Conservation (phyloP, 2,113 vertebrate species). For the Alligator mississippiensis region DNA sequence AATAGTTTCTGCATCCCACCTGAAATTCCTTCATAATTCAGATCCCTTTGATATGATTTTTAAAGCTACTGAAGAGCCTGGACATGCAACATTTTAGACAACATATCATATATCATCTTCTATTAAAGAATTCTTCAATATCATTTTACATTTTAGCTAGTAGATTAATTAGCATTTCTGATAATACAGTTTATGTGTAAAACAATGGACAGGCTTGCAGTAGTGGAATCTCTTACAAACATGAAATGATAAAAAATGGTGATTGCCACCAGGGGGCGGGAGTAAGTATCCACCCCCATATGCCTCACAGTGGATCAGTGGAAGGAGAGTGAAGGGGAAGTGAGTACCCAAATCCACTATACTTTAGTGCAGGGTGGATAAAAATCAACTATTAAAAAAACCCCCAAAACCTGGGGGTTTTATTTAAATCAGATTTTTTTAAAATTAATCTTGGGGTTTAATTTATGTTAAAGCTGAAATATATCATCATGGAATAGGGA, state of each 20-base stretch:
- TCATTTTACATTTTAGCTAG: neutral
- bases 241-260: neutral
- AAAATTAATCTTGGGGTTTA: too few relatives aligned
- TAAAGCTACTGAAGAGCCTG: neutral
- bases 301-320: too few relatives aligned
- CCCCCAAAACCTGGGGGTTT: too few relatives aligned
- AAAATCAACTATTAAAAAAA: too few relatives aligned
- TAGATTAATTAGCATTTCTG: neutral
- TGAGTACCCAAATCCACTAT: too few relatives aligned
- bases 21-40: neutral
- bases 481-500: too few relatives aligned
- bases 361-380: too few relatives aligned
- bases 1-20: neutral
- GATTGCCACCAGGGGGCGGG: too few relatives aligned
- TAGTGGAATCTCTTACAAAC: neutral
- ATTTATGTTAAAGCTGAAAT: too few relatives aligned
- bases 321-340: too few relatives aligned
- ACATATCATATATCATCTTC: neutral
- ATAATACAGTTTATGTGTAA: neutral
- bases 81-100: neutral
- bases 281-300: too few relatives aligned
- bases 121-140: neutral
- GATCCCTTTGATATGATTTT: neutral
- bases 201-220: neutral
- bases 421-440: too few relatives aligned